Conservation (phyloP, 1,140 invertebrate genomes). For the Colletes latitarsis region DNA sequence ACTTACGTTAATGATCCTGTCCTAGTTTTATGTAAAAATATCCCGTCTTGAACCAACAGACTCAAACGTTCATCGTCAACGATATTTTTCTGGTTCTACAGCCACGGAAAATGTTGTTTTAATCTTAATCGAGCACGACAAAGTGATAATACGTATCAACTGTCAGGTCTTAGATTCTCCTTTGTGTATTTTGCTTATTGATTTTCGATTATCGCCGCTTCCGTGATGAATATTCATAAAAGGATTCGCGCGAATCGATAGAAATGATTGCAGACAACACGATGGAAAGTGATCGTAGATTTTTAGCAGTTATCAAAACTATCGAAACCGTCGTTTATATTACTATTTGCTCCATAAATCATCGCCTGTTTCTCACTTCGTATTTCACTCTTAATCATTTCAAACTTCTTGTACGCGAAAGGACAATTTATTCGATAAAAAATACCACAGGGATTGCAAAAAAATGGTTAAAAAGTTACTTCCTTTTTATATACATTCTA, state of each 20-base stretch:
- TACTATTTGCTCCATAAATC: neutral
- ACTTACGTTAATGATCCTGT: neutral
- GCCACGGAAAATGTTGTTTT: neutral
- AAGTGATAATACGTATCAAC: conserved; percentile 36
- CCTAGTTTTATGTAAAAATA: neutral
- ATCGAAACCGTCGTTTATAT: neutral
- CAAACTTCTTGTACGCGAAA: no score
- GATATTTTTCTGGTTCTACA: no score
- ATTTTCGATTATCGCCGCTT: conserved; percentile 35
- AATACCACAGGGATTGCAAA: no score
- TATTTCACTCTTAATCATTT: neutral
- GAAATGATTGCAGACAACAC: conserved; percentile 17
- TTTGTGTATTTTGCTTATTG: conserved; percentile 17
- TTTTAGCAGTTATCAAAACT: neutral
- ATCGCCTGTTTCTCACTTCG: neutral
- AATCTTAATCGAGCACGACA: neutral
- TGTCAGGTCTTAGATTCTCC: conserved; percentile 22
- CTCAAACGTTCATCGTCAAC: neutral
- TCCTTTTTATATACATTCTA: no score
- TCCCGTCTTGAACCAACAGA: neutral
- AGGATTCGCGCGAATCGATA: conserved; percentile 17
- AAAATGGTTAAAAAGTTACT: no score
- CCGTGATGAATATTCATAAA: conserved; percentile 35
- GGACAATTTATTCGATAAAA: no score
- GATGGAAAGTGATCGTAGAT: neutral